phyloP scores from a whole-genome alignment of 2,888 invertebrate genomes.

The Erannis defoliaria region DNA sequence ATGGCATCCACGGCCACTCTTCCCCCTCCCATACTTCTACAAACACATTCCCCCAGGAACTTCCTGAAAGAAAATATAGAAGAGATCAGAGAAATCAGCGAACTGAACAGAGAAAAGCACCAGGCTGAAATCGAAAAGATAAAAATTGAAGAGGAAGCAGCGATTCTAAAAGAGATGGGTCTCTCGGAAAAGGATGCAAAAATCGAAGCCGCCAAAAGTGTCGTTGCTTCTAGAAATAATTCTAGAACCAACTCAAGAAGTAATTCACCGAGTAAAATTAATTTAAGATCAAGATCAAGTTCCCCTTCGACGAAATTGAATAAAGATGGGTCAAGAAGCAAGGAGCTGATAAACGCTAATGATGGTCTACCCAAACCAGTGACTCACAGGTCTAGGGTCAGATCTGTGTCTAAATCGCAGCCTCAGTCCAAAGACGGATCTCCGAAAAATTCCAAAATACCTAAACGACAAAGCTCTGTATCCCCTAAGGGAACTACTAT shows the following conservation, averaged over 20 bases:
- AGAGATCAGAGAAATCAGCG: slow-evolving; percentile 79
- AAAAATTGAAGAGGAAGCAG: slow-evolving; percentile 78
- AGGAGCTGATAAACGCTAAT: slow-evolving; percentile 64
- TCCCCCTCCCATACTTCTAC: slow-evolving; percentile 63
- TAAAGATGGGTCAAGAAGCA: slow-evolving; percentile 60
- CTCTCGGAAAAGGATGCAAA: slow-evolving; percentile 70
- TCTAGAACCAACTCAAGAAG: slow-evolving; percentile 55
- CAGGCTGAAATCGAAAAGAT: slow-evolving; percentile 78
- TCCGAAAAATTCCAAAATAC: slow-evolving; percentile 82
- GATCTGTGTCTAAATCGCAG: slow-evolving; percentile 74
- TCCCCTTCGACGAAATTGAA: slow-evolving; percentile 76
- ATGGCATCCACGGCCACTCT: slow-evolving; percentile 73
- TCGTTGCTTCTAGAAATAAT: slow-evolving; percentile 57
- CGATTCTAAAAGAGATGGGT: slow-evolving; percentile 80
- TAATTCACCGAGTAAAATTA: slow-evolving; percentile 75
- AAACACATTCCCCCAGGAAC: slow-evolving; percentile 76
- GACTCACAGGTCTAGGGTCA: slow-evolving; percentile 69
- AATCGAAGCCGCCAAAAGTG: slow-evolving; percentile 57
- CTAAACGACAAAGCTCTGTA: slow-evolving; percentile 78
- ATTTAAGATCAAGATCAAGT: slow-evolving; percentile 75
- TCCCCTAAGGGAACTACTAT: slow-evolving; percentile 68
- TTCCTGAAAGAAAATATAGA: slow-evolving; percentile 82
- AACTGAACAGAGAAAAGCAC: slow-evolving; percentile 80
- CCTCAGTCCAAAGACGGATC: slow-evolving; percentile 82
- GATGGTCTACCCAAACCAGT: slow-evolving; percentile 65